Base-by-base conservation (phyloP, 2,113 vertebrate genomes). In the Phalacrocorax carbo region DNA sequence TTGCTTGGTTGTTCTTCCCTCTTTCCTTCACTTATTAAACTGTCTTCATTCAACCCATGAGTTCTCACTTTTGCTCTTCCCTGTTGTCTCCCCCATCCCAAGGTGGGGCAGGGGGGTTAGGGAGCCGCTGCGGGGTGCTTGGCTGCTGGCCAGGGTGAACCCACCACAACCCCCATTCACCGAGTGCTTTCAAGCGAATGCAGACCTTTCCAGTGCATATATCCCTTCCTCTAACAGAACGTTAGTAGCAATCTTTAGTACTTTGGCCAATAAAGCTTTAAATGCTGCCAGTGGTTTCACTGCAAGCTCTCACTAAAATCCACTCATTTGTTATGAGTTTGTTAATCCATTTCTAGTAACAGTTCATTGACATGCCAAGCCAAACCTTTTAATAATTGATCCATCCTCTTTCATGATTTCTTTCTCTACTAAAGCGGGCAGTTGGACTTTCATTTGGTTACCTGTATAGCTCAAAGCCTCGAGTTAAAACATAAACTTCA, bases 321-420 rank as follows among this genome's bases (percentile, higher is more conserved):
- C 52, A 73, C 12, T 30, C 30, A 17, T 68, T 64, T 52, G 32
- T 25, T 92, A 94, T 78, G 98, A 97, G 96, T 97, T 88, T 80
- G 80, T 97, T 97, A 97, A 87, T 96, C 34, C 58, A 93, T 73
- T 52, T 71, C 34, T 27, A 75, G 36, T 61, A 87, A 72, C 54
- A 27, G 48, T 26, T 85, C 95, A 94, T 14, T 78, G 61, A 46
- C 98, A 98, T 98, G 98, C 97, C 88, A 95, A 86, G 76, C 82
- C 99, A 98, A 98, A 99, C 99, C 99, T 99, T 99, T 99, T 99
- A 95, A 99, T 96, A 97, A 99, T 88, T 62, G 99, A 99, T 97
- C 99, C 99, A 75, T 99, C 99, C 52, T 99, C 98, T 98, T 98
- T 99, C 81, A 98, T 93, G 96, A 99, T 88, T 95, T 99, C 98